Evolutionary conservation across 2,888 invertebrate genomes (phyloP), one percentile per base, ranked within the genome.

Genomic region (Lingula anatina): DNA sequence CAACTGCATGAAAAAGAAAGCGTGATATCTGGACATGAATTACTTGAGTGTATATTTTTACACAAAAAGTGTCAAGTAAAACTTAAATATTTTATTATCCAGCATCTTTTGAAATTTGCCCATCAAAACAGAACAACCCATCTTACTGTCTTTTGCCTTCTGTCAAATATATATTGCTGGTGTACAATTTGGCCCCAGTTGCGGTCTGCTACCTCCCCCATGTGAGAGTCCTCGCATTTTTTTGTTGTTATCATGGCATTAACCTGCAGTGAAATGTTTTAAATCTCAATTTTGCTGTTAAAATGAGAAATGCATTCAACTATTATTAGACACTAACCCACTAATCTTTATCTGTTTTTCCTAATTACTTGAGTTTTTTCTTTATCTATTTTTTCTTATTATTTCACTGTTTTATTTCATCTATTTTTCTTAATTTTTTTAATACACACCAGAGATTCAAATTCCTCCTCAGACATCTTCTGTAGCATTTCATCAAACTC

Each of bases 121-220:
- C n/a, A n/a, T n/a, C n/a, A n/a, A n/a, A n/a, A n/a, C n/a, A n/a
- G n/a, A n/a, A n/a, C n/a, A n/a, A n/a, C n/a, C n/a, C n/a, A n/a
- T n/a, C 59, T 49, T 51, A 85, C 83, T 80, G 92, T 90, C 46
- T 80, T 80, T 48, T 84, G 83, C 2, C 83, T 69, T 51, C 89
- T 82, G 70, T 91, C 87, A 76, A 91, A 94, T 59, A 86, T 75
- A 66, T 89, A 91, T 46, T 87, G 85, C 45, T 82, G 81, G 47
- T 80, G 81, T 0, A 81, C 75, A 1, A 93, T 89, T 78, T 93
- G 92, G 0, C 77, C 76, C 90, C 90, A 92, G 73, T 90, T 86
- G 56, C 89, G 82, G 28, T 79, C 62, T 0, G 85, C 82, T 78
- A 92, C 92, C 61, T 90, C 88, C 57, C 83, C 83, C 42, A 93